Base-by-base conservation (phyloP, 2,797 vertebrate genomes). In the Nasua narica region DNA sequence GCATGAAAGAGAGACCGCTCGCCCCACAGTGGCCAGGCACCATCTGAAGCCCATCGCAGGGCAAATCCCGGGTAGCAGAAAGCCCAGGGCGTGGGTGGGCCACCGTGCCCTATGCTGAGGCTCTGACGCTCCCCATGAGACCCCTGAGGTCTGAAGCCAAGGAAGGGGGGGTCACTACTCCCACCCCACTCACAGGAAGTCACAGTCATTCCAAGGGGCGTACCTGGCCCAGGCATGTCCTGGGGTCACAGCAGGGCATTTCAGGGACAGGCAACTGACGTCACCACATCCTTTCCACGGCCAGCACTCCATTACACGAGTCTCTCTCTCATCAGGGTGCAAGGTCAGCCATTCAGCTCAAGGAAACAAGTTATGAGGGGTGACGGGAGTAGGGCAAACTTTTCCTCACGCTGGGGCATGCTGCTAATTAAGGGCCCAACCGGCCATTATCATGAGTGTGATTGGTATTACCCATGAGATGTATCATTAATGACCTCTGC, bases 101-200 rank as follows among this genome's bases (percentile, higher is more conserved):
- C 6, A 18, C 43, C 0, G 0, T 1, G 29, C 25, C 9, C 14
- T 0, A 7, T 13, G 11, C 37, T 62, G 46, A 79, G 21, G 15
- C 27, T 48, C 60, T 3, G 0, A n/a, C 11, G 27, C n/a, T 25
- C 29, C 50, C 62, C 3, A 0, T 18, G 62, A 48, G 82, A 60
- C 10, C 2, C 62, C 23, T 19, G 15, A 52, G 15, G 1, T 46
- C 65, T 46, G 18, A 1, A 35, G 46, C 37, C 48, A 1, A 46
- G 35, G 15, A 43, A 43, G 23, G n/a, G 29, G 29, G 14, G 23
- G 52, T 83, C 70, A n/a, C n/a, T 29, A n/a, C 21, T 35, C 23
- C 76, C 1, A 50, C 40, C 83, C 69, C 43, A n/a, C 0, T 14
- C 60, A 37, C 16, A 23, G 65, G 35, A 91, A 74, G 35, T 65